Base-by-base conservation (phyloP, 2,888 invertebrate genomes). In the Diadromus collaris region DNA sequence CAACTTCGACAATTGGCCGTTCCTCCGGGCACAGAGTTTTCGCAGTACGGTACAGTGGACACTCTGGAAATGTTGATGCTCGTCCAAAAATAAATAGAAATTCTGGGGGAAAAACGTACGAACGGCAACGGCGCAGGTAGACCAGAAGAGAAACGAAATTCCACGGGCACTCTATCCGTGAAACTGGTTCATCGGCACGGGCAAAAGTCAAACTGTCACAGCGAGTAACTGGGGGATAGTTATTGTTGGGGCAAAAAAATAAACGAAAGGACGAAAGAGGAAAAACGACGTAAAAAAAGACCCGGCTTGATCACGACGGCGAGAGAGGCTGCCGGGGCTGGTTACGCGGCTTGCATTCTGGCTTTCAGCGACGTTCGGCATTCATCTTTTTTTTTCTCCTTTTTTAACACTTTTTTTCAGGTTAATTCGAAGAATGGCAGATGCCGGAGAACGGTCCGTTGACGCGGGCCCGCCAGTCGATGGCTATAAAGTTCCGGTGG, bases 341-440 rank as follows among this genome's bases (percentile, higher is more conserved):
- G 75, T 58, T 69, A 69, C 72, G 61, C 51, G 72, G 54, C 68
- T 76, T 73, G 64, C 71, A 67, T 63, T 68, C 27, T 61, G 44
- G 65, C 56, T 76, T 72, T 78, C 60, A 41, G 64, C 29, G 38
- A 19, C 10, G 32, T 44, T 29, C n/a, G 44, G 51, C 72, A 79
- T 75, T 27, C 74, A 69, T 74, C 70, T 65, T 56, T 34, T 54
- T 71, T 51, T 64, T 41, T 46, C 71, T 68, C 58, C 7, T 51
- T 61, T 2, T 58, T 29, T 64, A 58, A 48, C 64, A 51, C 19
- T 63, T 75, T 76, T 81, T 78, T 76, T 16, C 64, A 56, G 69
- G 69, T 76, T 86, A 85, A 86, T 85, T 83, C 83, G 82, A 83
- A 83, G 84, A 86, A 85, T 83, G 82, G 83, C 78, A 68, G 79